Conservation (phyloP, 2,797 vertebrate species). For the Lepidocolaptes lacrymiger region DNA sequence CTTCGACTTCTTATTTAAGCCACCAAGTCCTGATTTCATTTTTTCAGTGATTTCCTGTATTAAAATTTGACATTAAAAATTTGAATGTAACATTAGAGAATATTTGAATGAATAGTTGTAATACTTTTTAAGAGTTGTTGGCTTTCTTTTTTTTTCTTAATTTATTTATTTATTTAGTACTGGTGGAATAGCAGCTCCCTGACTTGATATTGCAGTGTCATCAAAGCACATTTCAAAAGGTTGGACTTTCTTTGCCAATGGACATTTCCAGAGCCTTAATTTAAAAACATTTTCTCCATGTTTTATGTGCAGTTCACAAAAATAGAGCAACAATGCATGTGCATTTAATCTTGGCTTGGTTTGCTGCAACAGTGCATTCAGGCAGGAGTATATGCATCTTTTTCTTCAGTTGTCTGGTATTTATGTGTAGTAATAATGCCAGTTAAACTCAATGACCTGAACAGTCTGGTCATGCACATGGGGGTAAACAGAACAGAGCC, state of each 20-base stretch:
- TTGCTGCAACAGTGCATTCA: neutral
- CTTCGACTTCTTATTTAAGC: neutral
- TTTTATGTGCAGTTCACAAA: neutral
- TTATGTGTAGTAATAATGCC: neutral
- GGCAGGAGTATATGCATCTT: neutral
- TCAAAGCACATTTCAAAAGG: neutral
- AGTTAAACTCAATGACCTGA: neutral
- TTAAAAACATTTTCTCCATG: neutral
- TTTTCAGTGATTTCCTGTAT: neutral
- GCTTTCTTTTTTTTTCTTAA: neutral
- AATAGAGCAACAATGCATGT: neutral
- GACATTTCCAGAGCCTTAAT: neutral
- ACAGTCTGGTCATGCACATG: accelerated
- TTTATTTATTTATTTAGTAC: neutral
- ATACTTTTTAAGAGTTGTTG: neutral
- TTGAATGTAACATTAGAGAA: neutral
- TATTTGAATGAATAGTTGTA: neutral
- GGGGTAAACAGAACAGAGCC: neutral
- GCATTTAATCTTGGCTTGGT: neutral
- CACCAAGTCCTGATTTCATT: neutral
- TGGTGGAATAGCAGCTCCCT: neutral
- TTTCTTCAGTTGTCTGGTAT: neutral
- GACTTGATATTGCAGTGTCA: neutral
- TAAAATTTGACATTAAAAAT: neutral
- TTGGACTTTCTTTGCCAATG: neutral